Percentiles rank a stretch among this genome's conserved stretches.
Conservation (phyloP, 2,888 invertebrate genomes). For the Linnaemya vulpina region DNA sequence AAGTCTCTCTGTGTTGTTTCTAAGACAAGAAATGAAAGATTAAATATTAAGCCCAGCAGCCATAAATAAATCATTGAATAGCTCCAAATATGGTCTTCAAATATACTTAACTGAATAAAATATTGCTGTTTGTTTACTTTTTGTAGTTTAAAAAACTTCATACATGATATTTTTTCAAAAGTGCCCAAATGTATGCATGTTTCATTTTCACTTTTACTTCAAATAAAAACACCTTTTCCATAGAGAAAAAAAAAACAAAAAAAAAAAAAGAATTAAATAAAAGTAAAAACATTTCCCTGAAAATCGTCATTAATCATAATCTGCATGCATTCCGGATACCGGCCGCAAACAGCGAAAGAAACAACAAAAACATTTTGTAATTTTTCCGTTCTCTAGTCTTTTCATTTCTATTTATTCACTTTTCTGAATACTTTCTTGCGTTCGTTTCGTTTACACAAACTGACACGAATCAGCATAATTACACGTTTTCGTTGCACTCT, state of each 20-base stretch:
- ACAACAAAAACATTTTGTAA: conserved; percentile 57
- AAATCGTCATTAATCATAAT: conserved; percentile 65
- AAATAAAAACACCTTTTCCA: conserved; percentile 5
- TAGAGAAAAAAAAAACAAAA: not conserved
- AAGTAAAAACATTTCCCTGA: conserved; percentile 22
- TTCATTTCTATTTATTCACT: conserved; percentile 1
- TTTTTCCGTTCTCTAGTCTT: conserved; percentile 37
- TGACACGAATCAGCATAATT: conserved; percentile 80
- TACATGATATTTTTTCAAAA: not conserved
- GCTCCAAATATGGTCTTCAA: no score
- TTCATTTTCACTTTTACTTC: conserved; percentile 34
- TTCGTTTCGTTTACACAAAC: conserved; percentile 45
- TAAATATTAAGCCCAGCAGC: no score
- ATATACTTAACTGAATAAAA: no score
- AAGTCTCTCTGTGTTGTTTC: no score
- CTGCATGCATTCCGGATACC: conserved; percentile 46
- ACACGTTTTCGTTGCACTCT: conserved; percentile 76
- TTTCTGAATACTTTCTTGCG: conserved; percentile 27
- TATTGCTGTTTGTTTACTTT: no score
- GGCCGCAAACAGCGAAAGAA: conserved; percentile 24
- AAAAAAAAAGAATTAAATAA: not conserved
- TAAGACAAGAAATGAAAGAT: no score
- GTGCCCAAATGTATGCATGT: not conserved
- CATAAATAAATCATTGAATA: no score
- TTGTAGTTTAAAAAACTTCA: no score